These are phyloP conservation scores for Brachionichthys hirsutus DNA, from an alignment of 2,113 vertebrate genomes.

Conservation along the genomic window DNA sequence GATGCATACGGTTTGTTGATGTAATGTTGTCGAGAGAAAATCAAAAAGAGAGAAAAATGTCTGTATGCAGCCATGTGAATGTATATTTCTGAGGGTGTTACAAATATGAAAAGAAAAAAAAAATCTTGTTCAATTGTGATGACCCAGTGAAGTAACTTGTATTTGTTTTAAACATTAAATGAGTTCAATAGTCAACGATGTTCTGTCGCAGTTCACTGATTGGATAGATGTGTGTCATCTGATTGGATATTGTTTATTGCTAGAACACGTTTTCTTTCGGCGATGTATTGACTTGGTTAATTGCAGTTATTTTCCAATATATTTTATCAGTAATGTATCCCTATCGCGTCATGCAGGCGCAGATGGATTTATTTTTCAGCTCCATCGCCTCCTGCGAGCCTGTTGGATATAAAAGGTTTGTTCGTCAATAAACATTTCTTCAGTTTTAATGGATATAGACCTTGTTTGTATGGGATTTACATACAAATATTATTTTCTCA, in stretches of 20 bases:
- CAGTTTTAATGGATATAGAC: constrained; percentile 7
- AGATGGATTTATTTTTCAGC: constrained; percentile 17
- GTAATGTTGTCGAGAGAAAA: constrained; percentile 65
- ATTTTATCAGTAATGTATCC: constrained; percentile 23
- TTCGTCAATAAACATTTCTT: constrained; percentile 20
- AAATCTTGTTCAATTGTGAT: constrained; percentile 78
- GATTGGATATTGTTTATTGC: constrained; percentile 30
- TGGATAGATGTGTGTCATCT: constrained; percentile 51
- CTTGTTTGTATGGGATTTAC: constrained; percentile 5
- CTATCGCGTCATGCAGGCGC: constrained; percentile 10
- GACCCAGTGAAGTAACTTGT: constrained; percentile 82
- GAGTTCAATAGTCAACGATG: constrained; percentile 74
- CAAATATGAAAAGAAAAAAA: constrained; percentile 65
- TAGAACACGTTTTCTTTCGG: constrained; percentile 25
- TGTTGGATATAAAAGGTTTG: constrained; percentile 22
- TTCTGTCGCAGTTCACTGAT: constrained; percentile 65
- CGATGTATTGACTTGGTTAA: constrained; percentile 38
- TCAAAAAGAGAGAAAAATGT: constrained; percentile 62
- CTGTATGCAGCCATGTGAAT: constrained; percentile 78
- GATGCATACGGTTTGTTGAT: constrained; percentile 52
- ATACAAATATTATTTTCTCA: constrained; percentile 8
- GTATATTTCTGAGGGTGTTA: constrained; percentile 80
- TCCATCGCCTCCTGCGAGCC: constrained; percentile 8
- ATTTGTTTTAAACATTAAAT: constrained; percentile 82
- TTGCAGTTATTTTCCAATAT: constrained; percentile 18